Evolutionary conservation across 2,797 vertebrate species (phyloP).

Genomic region (Cygnus olor): DNA sequence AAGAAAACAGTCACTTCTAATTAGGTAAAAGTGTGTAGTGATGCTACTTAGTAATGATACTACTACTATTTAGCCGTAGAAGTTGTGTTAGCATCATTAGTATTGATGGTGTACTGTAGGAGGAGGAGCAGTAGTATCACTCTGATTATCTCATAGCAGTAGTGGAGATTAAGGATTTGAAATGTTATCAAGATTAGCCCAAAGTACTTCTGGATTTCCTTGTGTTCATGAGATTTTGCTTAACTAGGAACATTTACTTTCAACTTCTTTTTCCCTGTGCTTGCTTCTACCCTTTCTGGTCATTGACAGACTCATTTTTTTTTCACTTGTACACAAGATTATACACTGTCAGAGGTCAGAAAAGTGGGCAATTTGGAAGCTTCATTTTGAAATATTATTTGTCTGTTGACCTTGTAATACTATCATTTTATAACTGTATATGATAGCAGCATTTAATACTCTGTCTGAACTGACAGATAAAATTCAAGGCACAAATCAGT

Average conservation of each 20-base stretch:
- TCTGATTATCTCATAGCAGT: not conserved
- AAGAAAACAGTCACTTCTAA: not conserved
- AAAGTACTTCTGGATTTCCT: not conserved
- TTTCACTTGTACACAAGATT: not conserved
- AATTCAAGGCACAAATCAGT: slow-evolving; percentile 1
- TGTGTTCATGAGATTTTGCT: not conserved
- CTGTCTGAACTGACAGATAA: not conserved
- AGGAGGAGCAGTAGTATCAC: not conserved
- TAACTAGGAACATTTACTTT: not conserved
- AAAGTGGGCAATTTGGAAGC: not conserved
- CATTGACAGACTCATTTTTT: not conserved
- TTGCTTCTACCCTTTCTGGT: not conserved
- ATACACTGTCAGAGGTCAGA: not conserved
- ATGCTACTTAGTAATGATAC: not conserved
- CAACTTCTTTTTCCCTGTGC: not conserved
- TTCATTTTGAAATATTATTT: slow-evolving; percentile 28
- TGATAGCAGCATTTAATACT: slow-evolving; percentile 15
- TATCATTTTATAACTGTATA: not conserved
- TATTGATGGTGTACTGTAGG: not conserved
- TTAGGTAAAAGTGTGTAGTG: not conserved
- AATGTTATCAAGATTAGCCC: not conserved
- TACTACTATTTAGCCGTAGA: not conserved
- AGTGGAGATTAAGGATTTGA: not conserved
- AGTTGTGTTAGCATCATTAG: not conserved
- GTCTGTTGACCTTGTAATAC: slow-evolving; percentile 17